Evolutionary conservation across 1,140 invertebrate genomes (phyloP), one percentile per base, ranked within the genome.

Genomic region (Pygmarrhopalites habei): DNA sequence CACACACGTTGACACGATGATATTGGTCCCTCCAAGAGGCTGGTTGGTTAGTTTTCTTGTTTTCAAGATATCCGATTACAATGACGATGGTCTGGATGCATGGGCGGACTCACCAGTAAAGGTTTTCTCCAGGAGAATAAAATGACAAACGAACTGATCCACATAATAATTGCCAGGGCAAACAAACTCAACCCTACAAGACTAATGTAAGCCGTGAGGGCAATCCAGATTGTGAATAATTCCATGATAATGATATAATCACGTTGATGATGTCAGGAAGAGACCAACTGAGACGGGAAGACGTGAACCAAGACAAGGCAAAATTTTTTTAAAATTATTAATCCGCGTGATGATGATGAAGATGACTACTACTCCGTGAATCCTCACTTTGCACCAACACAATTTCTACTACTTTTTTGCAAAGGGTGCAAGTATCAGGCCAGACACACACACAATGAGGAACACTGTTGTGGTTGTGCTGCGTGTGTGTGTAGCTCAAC

Each of bases 41-140:
- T n/a, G n/a, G n/a, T n/a, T n/a, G n/a, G n/a, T n/a, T 35, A 35
- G 32, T 35, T 15, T 35, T 35, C 17, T 23, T 15, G 19, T 4
- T 28, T 51, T 49, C 19, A 60, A 1, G 58, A 60, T 23, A 60
- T 51, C 30, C 46, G 28, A 35, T 60, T 60, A 26, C 58, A 60
- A 1, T 47, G 19, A 1, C 5, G 32, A 1, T 35, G 1, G 19
- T 60, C 44, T 23, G 32, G 28, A 35, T 35, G 32, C 15, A 7
- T 5, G 5, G 32, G 32, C 15, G 23, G 5, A 10, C n/a, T 19
- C 44, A 12, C 44, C 44, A 61, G 41, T 43, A 64, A 55, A 26
- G 61, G 58, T 52, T 63, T 68, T 56, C 66, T 61, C 66, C 66
- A 68, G 17, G 62, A 65, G 49, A 57, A 68, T 3, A 68, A 52